These are phyloP conservation scores for Elanus axillaris DNA, from an alignment of 2,113 vertebrate species.

Conservation along the genomic window DNA sequence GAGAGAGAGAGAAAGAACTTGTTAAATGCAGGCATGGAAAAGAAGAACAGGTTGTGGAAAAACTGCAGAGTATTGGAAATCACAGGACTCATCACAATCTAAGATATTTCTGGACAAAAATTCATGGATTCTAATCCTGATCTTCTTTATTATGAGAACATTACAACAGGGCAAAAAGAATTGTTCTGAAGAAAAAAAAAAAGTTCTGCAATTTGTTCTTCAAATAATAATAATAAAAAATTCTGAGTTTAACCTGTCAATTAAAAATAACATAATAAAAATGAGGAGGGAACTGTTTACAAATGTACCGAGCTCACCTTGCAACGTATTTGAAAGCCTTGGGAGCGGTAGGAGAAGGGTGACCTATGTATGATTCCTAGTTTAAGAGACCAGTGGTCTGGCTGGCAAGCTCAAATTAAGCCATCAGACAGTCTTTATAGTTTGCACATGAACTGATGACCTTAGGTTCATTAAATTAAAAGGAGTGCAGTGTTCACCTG, in stretches of 20 bases:
- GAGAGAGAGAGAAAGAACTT: too few relatives aligned
- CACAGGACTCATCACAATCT: not conserved
- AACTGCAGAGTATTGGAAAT: not conserved
- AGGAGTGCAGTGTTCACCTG: not conserved
- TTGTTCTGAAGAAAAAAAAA: too few relatives aligned
- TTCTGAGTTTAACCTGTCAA: not conserved
- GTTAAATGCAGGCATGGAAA: not conserved
- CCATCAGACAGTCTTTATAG: not conserved
- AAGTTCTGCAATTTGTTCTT: too few relatives aligned
- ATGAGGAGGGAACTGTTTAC: not conserved
- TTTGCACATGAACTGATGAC: not conserved
- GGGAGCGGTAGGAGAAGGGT: not conserved
- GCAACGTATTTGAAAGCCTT: not conserved
- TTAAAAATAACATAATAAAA: not conserved
- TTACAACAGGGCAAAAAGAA: not conserved
- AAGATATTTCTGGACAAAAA: not conserved
- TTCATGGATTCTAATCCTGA: not conserved
- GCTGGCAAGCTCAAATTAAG: not conserved
- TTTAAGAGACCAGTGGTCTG: not conserved
- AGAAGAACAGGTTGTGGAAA: not conserved
- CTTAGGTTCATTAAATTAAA: not conserved
- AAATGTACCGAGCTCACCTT: rapidly evolving
- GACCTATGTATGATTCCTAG: not conserved
- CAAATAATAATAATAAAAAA: too few relatives aligned
- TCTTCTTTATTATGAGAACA: not conserved